phyloP scores from a whole-genome alignment of 2,888 invertebrate species.

The Camptogramma bilineatum region DNA sequence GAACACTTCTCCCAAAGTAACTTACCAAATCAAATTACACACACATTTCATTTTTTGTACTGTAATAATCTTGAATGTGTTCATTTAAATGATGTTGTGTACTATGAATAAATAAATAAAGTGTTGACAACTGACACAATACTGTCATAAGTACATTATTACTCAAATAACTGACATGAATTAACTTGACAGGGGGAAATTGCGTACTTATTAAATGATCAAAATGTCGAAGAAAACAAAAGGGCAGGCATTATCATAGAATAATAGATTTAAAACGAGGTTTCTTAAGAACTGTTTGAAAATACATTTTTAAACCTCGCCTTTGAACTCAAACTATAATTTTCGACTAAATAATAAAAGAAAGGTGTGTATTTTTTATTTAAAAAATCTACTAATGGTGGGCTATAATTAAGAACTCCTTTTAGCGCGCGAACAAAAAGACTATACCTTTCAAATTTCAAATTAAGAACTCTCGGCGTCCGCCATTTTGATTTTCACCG shows the following conservation, averaged over 20 bases:
- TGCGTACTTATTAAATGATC: too few species aligned
- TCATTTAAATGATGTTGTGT: too few species aligned
- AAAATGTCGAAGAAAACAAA: too few species aligned
- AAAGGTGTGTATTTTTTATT: conserved; percentile 7
- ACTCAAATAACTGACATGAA: too few species aligned
- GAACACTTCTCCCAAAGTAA: too few species aligned
- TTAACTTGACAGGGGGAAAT: too few species aligned
- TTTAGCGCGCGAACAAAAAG: conserved; percentile 40
- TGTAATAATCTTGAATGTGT: too few species aligned
- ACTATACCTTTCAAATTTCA: conserved; percentile 37
- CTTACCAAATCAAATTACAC: too few species aligned
- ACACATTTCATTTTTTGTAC: too few species aligned
- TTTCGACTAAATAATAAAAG: neutral
- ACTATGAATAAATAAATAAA: too few species aligned
- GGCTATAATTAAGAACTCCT: conserved; percentile 35
- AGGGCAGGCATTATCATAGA: too few species aligned
- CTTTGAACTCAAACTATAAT: neutral
- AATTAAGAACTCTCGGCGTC: conserved; percentile 47
- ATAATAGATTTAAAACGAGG: too few species aligned
- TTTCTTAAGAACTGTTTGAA: neutral
- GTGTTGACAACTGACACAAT: conserved; percentile 9
- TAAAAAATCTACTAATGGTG: conserved; percentile 29
- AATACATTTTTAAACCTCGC: neutral
- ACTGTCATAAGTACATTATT: neutral
- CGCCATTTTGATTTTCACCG: conserved; percentile 56